Evolutionary conservation across 2,888 invertebrate genomes (phyloP).

Genomic region (Autographa gamma): DNA sequence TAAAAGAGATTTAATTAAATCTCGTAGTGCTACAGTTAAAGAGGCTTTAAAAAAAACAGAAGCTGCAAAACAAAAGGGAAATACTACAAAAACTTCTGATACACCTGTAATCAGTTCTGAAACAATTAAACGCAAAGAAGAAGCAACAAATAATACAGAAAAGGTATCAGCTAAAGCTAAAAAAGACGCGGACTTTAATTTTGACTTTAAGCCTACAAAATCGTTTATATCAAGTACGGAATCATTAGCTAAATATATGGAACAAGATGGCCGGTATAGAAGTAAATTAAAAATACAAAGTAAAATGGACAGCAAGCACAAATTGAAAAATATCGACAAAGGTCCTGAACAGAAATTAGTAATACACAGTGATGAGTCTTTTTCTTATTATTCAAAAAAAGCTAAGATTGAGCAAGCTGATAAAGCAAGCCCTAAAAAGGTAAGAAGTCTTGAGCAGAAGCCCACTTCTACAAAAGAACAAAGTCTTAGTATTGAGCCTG

Average conservation of each 20-base stretch:
- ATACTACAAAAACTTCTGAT: neutral
- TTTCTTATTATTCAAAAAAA: neutral
- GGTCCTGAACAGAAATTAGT: neutral
- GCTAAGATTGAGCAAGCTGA: neutral
- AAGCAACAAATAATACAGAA: too few relatives aligned
- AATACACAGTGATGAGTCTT: neutral
- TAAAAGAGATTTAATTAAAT: neutral
- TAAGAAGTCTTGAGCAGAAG: too few relatives aligned
- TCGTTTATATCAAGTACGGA: neutral
- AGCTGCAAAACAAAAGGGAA: neutral
- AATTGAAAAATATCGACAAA: neutral
- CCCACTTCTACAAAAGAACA: too few relatives aligned
- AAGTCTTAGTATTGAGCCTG: too few relatives aligned
- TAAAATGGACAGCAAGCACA: too few relatives aligned
- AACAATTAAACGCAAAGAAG: too few relatives aligned
- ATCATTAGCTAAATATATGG: neutral
- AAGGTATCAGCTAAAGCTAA: too few relatives aligned
- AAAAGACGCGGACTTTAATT: too few relatives aligned
- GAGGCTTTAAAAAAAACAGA: too few relatives aligned
- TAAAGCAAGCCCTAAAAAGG: neutral
- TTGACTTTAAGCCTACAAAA: neutral
- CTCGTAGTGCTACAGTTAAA: neutral
- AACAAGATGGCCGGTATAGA: neutral
- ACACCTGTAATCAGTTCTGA: too few relatives aligned
- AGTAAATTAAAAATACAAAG: neutral